Percentiles rank a stretch among this genome's conserved stretches.
Evolutionary conservation across 2,797 vertebrate genomes (phyloP).

Genomic region (Echeneis naucrates): DNA sequence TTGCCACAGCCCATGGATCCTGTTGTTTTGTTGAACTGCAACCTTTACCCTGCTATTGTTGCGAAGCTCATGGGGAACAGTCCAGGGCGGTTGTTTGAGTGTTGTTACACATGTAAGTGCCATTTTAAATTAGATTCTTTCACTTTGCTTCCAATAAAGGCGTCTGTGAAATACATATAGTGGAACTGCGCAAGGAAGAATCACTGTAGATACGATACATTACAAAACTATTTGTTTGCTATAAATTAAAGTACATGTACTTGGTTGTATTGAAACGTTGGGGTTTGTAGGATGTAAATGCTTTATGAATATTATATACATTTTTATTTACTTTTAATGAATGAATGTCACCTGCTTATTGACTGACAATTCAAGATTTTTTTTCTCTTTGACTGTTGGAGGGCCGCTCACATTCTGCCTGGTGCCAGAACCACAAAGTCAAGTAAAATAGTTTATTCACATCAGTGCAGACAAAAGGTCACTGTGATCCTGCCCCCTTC

Average conservation of each 20-base stretch:
- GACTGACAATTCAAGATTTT: constrained; percentile 24
- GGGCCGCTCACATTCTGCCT: constrained; percentile 11
- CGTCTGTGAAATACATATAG: too few relatives aligned
- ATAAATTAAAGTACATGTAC: too few relatives aligned
- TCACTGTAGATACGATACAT: not conserved
- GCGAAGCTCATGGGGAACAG: not conserved
- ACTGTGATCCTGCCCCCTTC: constrained; percentile 40
- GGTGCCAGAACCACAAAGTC: constrained; percentile 32
- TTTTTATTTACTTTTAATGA: too few relatives aligned
- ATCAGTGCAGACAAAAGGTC: constrained; percentile 39
- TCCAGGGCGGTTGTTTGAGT: too few relatives aligned
- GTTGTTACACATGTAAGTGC: too few relatives aligned
- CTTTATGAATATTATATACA: too few relatives aligned
- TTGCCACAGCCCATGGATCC: not conserved
- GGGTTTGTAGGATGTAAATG: not conserved
- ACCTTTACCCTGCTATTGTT: not conserved
- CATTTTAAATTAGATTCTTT: too few relatives aligned
- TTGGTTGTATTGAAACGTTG: not conserved
- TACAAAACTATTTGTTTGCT: too few relatives aligned
- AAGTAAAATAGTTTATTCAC: constrained; percentile 37
- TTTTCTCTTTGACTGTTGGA: constrained; percentile 1
- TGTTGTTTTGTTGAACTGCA: not conserved
- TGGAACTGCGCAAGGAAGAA: not conserved
- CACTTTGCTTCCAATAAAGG: too few relatives aligned
- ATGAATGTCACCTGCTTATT: too few relatives aligned